A percentile compares a stretch with the other conserved stretches of the same genome.
phyloP scores from a whole-genome alignment of 2,888 invertebrate species.

The Volucella bombylans region DNA sequence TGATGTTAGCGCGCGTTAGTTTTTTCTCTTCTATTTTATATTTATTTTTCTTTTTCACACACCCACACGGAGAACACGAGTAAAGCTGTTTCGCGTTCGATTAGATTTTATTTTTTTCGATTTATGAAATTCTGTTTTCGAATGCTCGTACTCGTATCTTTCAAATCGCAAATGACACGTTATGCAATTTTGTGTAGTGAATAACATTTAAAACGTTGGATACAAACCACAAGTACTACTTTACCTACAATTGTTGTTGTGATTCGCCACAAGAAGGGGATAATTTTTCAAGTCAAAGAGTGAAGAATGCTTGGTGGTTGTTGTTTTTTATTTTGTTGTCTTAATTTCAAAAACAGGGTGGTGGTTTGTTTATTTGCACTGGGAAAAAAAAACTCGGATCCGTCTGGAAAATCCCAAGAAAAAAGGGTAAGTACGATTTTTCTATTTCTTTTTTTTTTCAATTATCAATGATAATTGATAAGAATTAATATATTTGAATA shows the following conservation, averaged over 20 bases:
- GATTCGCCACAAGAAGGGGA: conserved; percentile 49
- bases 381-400: not conserved
- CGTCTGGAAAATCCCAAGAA: too few relatives aligned
- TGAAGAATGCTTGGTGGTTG: conserved; percentile 27
- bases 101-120: not conserved
- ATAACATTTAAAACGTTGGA: conserved; percentile 30
- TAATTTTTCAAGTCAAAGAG: conserved; percentile 20
- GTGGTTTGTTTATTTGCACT: conserved; percentile 35
- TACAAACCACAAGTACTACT: conserved; percentile 43
- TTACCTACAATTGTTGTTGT: conserved; percentile 35
- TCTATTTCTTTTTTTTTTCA: too few relatives aligned
- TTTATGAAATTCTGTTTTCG: conserved; percentile 9
- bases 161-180: conserved; percentile 31
- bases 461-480: too few relatives aligned
- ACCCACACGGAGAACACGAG: not conserved
- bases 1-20: conserved; percentile 37
- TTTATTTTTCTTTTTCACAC: not conserved
- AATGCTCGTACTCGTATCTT: conserved; percentile 4
- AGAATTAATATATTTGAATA: too few relatives aligned
- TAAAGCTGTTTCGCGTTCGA: conserved; percentile 13
- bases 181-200: conserved; percentile 37
- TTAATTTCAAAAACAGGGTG: not conserved
- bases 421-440: too few relatives aligned
- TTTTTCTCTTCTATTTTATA: not conserved
- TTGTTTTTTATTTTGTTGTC: not conserved